Conservation (phyloP, 2,113 vertebrate genomes). For the Sus scrofa region DNA sequence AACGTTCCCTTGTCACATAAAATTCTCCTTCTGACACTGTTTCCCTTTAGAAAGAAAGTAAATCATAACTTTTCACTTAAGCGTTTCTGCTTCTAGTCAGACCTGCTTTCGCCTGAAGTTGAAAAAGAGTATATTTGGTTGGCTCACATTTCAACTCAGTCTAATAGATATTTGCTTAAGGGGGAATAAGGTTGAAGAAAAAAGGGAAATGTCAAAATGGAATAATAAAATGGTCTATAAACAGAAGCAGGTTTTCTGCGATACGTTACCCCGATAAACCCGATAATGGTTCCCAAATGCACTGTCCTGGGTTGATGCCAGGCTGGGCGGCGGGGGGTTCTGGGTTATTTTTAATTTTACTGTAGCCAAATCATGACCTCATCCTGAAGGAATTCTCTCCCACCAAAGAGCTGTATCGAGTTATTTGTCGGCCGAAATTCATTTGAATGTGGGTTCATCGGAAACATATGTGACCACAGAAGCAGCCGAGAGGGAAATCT, state of each 20-base stretch:
- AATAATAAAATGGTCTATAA: conserved; percentile 91
- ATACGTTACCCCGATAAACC: conserved; percentile 90
- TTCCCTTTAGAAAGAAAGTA: conserved; percentile 83
- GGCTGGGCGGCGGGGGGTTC: conserved; percentile 82
- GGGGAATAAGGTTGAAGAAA: conserved; percentile 86
- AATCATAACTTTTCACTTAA: conserved; percentile 83
- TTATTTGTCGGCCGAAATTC: conserved; percentile 93
- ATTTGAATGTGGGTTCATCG: conserved; percentile 92
- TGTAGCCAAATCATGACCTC: conserved; percentile 89
- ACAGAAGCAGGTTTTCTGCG: conserved; percentile 92
- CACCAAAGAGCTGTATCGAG: conserved; percentile 90
- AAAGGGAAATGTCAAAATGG: conserved; percentile 91
- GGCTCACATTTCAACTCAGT: conserved; percentile 87
- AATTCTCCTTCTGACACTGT: conserved; percentile 73
- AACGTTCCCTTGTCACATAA: conserved; percentile 72
- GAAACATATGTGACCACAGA: conserved; percentile 91
- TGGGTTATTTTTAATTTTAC: conserved; percentile 91
- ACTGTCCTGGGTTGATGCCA: conserved; percentile 87
- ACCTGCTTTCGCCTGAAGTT: conserved; percentile 81
- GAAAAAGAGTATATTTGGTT: conserved; percentile 80
- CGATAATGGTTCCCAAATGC: conserved; percentile 93
- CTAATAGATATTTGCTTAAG: conserved; percentile 89
- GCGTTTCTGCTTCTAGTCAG: conserved; percentile 83
- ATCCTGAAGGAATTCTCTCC: conserved; percentile 89
- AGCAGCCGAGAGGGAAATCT: conserved; percentile 83